These are phyloP conservation scores for Urocyon cinereoargenteus DNA, from an alignment of 2,797 vertebrate genomes.

Conservation along the genomic window DNA sequence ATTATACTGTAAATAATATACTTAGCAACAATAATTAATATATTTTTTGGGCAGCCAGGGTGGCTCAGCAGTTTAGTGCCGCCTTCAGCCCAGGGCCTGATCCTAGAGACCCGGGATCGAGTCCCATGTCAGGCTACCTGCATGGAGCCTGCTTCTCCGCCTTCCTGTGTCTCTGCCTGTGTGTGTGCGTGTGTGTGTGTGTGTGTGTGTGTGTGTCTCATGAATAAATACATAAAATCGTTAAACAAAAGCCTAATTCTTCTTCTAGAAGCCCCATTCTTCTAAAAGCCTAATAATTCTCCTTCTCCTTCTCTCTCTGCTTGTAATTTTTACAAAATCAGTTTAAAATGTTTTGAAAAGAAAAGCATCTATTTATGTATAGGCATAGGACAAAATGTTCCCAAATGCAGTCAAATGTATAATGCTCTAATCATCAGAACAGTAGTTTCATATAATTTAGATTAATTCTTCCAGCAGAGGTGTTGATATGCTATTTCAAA, in stretches of 20 bases:
- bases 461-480: not conserved
- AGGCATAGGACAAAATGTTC: not conserved
- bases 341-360: not conserved
- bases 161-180: too few species aligned
- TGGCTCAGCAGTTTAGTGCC: too few species aligned
- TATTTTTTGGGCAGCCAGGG: not conserved
- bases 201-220: too few species aligned
- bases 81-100: too few species aligned
- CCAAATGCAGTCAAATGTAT: not conserved
- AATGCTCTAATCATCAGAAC: not conserved
- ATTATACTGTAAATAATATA: slow-evolving; percentile 20
- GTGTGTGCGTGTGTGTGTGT: too few species aligned
- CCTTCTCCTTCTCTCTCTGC: too few species aligned
- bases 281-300: not conserved
- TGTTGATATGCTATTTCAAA: not conserved
- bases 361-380: not conserved
- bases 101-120: too few species aligned
- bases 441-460: not conserved
- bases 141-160: too few species aligned
- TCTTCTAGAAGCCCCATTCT: not conserved
- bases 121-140: too few species aligned
- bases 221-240: too few species aligned
- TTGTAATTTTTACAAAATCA: not conserved
- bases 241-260: too few species aligned
- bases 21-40: not conserved